Evolutionary conservation across 2,113 vertebrate species (phyloP).

Genomic region (Hylia prasina): DNA sequence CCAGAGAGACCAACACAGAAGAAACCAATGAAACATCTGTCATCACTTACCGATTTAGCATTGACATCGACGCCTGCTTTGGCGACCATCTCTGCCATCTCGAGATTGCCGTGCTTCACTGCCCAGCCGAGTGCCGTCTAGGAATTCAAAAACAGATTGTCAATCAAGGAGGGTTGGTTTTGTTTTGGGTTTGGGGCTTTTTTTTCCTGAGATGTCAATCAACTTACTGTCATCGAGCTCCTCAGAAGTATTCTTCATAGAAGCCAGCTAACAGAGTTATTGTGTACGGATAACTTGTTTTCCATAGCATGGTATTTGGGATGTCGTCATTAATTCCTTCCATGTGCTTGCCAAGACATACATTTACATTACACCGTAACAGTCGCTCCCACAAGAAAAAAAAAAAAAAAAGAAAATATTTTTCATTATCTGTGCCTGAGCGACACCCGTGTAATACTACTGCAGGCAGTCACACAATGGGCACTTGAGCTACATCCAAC

Average conservation of each 20-base stretch:
- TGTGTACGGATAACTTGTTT: conserved; percentile 6
- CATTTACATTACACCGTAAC: not conserved
- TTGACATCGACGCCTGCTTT: conserved; percentile 77
- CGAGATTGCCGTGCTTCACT: conserved; percentile 62
- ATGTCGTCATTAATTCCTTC: conserved; percentile 13
- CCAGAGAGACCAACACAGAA: conserved; percentile 56
- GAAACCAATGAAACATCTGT: conserved; percentile 70
- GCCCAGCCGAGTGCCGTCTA: conserved; percentile 77
- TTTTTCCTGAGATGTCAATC: conserved; percentile 46
- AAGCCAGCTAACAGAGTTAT: conserved; percentile 33
- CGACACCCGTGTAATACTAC: conserved; percentile 41
- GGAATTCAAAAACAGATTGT: conserved; percentile 59
- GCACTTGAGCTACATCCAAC: conserved; percentile 48
- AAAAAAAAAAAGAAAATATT: conserved; percentile 7
- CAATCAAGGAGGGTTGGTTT: conserved; percentile 55
- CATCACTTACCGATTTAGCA: conserved; percentile 78
- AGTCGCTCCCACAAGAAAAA: not conserved
- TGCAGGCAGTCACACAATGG: conserved; percentile 30
- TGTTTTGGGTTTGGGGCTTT: not conserved
- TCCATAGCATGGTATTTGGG: conserved; percentile 5
- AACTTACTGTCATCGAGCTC: conserved; percentile 51
- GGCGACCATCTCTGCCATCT: conserved; percentile 74
- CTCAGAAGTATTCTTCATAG: conserved; percentile 16
- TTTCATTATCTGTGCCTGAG: conserved; percentile 45
- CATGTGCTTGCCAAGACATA: not conserved